A percentile compares a stretch with the other conserved stretches of the same genome.
Conservation (phyloP, 1,140 invertebrate genomes). For the Littorina saxatilis region DNA sequence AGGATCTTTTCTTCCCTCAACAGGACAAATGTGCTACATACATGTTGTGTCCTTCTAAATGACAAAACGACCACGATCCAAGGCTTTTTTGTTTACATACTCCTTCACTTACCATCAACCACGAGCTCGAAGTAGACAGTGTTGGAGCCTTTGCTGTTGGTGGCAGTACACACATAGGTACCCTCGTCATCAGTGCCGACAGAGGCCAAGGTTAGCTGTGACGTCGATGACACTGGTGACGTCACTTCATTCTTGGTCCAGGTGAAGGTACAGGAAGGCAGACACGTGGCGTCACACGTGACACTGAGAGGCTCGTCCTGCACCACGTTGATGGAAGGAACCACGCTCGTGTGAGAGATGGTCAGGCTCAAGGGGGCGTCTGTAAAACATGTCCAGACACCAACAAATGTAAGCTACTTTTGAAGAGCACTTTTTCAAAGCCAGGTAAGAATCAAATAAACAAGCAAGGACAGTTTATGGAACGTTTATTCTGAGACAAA, state of each 20-base stretch:
- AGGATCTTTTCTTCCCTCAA: too few species aligned
- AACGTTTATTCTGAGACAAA: too few species aligned
- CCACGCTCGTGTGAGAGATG: neutral
- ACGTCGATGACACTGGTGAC: neutral
- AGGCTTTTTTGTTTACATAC: too few species aligned
- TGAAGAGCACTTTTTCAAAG: too few species aligned
- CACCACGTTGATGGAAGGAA: neutral
- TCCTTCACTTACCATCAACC: slow-evolving; percentile 10
- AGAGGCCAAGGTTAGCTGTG: neutral
- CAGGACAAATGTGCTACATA: too few species aligned
- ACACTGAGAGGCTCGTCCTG: neutral
- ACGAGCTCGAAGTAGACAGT: neutral
- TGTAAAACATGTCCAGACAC: neutral
- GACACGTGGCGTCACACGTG: neutral
- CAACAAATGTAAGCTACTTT: too few species aligned
- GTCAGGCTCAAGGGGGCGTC: neutral
- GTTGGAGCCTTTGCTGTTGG: neutral
- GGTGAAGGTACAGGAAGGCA: neutral
- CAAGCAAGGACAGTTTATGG: too few species aligned
- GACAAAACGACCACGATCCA: too few species aligned
- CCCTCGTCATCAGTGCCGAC: neutral
- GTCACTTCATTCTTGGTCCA: neutral
- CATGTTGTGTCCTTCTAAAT: too few species aligned
- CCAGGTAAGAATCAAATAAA: too few species aligned
- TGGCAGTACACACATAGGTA: neutral